These are phyloP conservation scores for Grammomys surdaster DNA, from an alignment of 2,113 vertebrate genomes.

Conservation along the genomic window DNA sequence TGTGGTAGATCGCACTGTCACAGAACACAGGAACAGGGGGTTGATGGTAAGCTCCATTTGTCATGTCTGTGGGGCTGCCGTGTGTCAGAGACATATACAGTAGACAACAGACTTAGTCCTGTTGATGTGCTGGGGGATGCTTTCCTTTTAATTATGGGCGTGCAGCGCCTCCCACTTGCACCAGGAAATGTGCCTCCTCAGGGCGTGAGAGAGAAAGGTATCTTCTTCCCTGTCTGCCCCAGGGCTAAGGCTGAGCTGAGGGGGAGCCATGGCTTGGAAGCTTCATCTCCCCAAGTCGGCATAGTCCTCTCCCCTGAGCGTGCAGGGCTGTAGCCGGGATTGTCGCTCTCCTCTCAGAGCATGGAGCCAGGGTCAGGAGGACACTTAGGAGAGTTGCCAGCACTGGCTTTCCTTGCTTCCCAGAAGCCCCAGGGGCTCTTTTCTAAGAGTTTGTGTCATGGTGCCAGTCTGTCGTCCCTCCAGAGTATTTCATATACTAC, in stretches of 20 bases:
- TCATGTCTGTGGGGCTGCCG: background rate
- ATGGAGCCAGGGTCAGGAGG: fast-evolving
- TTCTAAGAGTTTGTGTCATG: background rate
- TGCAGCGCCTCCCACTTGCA: background rate
- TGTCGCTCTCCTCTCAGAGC: background rate
- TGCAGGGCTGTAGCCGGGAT: background rate
- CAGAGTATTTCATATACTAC: no score
- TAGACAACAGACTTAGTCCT: background rate
- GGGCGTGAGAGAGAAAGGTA: background rate
- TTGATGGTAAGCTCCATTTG: background rate
- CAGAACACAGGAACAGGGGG: background rate
- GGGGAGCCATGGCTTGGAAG: background rate
- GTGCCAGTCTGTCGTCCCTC: background rate
- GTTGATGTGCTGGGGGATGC: fast-evolving
- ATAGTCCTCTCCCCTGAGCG: background rate
- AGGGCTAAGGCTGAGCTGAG: background rate
- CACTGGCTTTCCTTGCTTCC: background rate
- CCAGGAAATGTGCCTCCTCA: background rate
- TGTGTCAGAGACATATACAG: background rate
- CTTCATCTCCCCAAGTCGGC: background rate
- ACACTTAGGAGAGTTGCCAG: no score
- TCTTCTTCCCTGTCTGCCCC: background rate
- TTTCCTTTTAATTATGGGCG: background rate
- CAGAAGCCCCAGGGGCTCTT: background rate
- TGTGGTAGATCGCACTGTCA: background rate